Base-by-base conservation (phyloP, 2,888 invertebrate genomes). In the Agriopis marginaria region DNA sequence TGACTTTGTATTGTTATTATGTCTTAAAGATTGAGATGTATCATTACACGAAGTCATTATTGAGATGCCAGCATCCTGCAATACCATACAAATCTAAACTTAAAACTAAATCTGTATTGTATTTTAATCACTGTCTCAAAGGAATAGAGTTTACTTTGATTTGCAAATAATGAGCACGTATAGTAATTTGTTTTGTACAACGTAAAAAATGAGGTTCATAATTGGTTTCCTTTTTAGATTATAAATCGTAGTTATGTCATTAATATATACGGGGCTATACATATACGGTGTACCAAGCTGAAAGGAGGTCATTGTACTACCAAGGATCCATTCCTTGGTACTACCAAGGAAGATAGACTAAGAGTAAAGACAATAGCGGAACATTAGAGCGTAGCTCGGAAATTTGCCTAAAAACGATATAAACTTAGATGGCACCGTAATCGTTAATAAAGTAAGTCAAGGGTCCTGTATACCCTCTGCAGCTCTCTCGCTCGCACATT, bases 161-260 rank as follows among this genome's bases (percentile, higher is more conserved):
- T 32, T 49, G 14, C 14, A 62, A 62, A 55, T 47, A 12, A 45
- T 53, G 12, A n/a, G 7, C n/a, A 55, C n/a, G 7, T 11, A 32
- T 60, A 14, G 39, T 59, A 53, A 39, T 8, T n/a, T 53, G 39
- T 39, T 45, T 53, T 60, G 50, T 51, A 44, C 7, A 40, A 23
- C 8, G 40, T 55, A 47, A 47, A 50, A 49, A 59, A 60, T 66
- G 60, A 66, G 60, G 47, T 44, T 47, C 54, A 17, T 66, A 66
- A 66, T 60, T 7, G 49, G 45, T 66, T 66, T 66, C 66, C 60
- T 61, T 60, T 66, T 60, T 66, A 23, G 54, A 23, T 54, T 61
- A 53, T 12, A 10, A 40, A 60, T 51, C 11, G 42, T 49, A 51
- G 42, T 42, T 51, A 42, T 61, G 42, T 61, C 61, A 51, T 61